Evolutionary conservation across 2,797 vertebrate genomes (phyloP).

Genomic region (Tragopan temminckii): DNA sequence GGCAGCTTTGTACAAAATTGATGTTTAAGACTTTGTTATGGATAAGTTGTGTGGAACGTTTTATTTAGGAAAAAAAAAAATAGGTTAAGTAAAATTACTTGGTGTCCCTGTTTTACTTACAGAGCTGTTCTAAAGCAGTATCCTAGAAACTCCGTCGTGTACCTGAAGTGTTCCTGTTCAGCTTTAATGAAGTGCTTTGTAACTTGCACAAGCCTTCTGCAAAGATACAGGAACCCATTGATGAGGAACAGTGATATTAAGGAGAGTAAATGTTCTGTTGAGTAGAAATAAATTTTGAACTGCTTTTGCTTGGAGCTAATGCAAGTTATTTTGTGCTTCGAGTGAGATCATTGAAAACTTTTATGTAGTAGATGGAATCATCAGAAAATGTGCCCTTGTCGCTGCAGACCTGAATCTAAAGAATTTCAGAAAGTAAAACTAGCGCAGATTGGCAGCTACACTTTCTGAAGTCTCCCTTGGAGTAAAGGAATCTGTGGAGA

Average conservation of each 20-base stretch:
- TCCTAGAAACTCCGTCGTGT: slow-evolving; percentile 64
- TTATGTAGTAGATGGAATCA: neutral
- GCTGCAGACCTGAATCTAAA: neutral
- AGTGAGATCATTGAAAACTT: neutral
- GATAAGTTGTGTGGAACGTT: slow-evolving; percentile 35
- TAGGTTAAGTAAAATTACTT: slow-evolving; percentile 71
- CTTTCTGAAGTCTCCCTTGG: neutral
- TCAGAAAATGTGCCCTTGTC: neutral
- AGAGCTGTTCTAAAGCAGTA: slow-evolving; percentile 41
- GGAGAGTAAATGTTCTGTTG: neutral
- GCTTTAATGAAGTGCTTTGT: slow-evolving; percentile 60
- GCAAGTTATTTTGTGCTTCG: neutral
- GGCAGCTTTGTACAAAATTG: neutral
- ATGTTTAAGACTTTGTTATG: slow-evolving; percentile 38
- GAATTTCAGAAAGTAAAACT: neutral
- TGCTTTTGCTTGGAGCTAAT: neutral
- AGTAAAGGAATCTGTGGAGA: neutral
- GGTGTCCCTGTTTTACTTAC: slow-evolving; percentile 63
- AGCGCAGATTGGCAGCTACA: fast-evolving
- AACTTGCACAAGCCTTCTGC: slow-evolving; percentile 26
- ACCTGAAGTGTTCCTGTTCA: slow-evolving; percentile 50
- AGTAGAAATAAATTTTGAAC: neutral
- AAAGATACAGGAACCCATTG: slow-evolving; percentile 44
- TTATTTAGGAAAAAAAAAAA: slow-evolving; percentile 19
- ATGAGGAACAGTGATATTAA: neutral